Percentiles rank a stretch among this genome's conserved stretches.
phyloP scores from a whole-genome alignment of 37 sponge, comb jelly and placozoan genomes.

The Oopsacas minuta region DNA sequence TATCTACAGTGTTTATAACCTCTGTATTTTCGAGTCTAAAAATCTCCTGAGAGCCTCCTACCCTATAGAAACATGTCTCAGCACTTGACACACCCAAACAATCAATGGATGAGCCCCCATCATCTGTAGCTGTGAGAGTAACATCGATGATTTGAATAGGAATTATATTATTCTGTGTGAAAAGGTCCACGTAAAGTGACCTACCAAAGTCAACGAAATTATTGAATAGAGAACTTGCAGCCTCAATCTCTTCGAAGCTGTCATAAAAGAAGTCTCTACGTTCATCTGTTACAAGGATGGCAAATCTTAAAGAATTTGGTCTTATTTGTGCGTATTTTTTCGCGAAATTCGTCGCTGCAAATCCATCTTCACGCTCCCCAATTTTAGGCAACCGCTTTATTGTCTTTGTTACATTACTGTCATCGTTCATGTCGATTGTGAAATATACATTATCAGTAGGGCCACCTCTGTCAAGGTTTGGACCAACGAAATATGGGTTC shows the following conservation, averaged over 20 bases:
- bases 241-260: neutral
- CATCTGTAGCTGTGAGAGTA: neutral
- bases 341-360: neutral
- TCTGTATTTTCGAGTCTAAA: neutral
- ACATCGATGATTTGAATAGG: conserved; percentile 1
- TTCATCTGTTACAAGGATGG: neutral
- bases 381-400: neutral
- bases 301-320: neutral
- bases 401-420: neutral
- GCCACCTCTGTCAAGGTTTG: neutral
- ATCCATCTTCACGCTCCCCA: conserved; percentile 14
- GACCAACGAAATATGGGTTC: conserved; percentile 1
- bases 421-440: neutral
- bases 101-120: neutral
- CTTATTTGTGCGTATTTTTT: neutral
- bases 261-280: neutral
- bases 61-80: neutral
- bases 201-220: neutral
- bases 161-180: neutral
- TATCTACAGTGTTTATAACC: neutral
- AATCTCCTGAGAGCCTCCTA: neutral
- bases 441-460: conserved; percentile 3
- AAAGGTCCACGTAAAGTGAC: neutral
- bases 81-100: conserved; percentile 9
- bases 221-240: neutral